These are phyloP conservation scores for Mesoligia furuncula DNA, from an alignment of 2,888 invertebrate genomes.

Conservation along the genomic window DNA sequence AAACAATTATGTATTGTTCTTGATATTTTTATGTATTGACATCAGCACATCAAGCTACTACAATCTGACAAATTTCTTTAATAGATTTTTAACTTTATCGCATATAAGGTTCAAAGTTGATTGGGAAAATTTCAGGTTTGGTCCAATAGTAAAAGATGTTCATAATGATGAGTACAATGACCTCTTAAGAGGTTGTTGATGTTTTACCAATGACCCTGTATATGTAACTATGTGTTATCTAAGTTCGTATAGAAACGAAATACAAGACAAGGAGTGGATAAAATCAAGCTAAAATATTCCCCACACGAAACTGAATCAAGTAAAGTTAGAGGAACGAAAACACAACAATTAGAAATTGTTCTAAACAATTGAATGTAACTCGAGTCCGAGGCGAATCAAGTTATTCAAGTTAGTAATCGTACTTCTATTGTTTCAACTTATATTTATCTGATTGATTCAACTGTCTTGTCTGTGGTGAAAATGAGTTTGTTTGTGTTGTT, in stretches of 20 bases:
- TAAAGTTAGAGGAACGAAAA: constrained; percentile 36
- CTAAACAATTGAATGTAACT: constrained; percentile 45
- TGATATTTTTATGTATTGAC: too few relatives aligned
- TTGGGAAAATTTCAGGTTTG: too few relatives aligned
- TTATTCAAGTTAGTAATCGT: constrained; percentile 41
- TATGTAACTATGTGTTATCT: not conserved
- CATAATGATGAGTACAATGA: too few relatives aligned
- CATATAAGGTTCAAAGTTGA: too few relatives aligned
- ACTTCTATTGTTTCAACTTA: constrained; percentile 37
- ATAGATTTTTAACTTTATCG: too few relatives aligned
- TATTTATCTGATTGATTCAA: constrained; percentile 32
- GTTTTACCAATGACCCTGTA: too few relatives aligned
- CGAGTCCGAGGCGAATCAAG: constrained; percentile 42
- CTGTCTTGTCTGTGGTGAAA: constrained; percentile 9
- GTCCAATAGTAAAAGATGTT: too few relatives aligned
- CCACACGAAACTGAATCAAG: constrained; percentile 11
- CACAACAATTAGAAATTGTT: constrained; percentile 49
- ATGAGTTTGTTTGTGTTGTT: constrained; percentile 23
- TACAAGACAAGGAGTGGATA: not conserved
- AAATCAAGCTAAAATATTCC: constrained; percentile 41
- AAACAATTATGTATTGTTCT: too few relatives aligned
- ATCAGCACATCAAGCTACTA: too few relatives aligned
- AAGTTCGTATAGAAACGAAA: not conserved
- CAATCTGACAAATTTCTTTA: too few relatives aligned
- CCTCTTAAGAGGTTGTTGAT: too few relatives aligned